Percentiles rank a stretch among this genome's conserved stretches.
Evolutionary conservation across 2,113 vertebrate genomes (phyloP).

Genomic region (Malaclemys terrapin): DNA sequence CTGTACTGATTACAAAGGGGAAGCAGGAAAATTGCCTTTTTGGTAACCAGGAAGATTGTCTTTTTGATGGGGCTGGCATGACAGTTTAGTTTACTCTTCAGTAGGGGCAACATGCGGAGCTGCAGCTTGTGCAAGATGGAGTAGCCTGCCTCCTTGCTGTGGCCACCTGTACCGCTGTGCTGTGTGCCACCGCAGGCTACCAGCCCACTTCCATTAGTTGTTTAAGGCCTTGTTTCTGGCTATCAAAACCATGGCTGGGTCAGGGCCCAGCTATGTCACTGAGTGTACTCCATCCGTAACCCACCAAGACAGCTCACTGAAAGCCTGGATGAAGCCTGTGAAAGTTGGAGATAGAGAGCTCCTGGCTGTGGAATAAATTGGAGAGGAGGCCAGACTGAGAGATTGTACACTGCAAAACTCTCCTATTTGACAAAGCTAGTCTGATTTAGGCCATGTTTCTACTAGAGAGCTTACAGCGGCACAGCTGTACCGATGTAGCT

Average conservation of each 20-base stretch:
- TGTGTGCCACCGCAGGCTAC: neutral
- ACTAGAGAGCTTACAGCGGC: too few species aligned
- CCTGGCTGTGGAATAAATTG: neutral
- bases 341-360: neutral
- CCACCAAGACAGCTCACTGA: accelerated
- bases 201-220: neutral
- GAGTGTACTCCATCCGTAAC: neutral
- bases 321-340: neutral
- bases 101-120: accelerated
- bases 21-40: neutral
- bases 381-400: neutral
- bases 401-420: neutral
- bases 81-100: neutral
- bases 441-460: too few species aligned
- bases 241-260: neutral
- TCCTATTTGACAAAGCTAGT: neutral
- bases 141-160: neutral
- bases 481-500: too few species aligned
- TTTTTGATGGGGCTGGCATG: neutral
- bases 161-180: neutral
- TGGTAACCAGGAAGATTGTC: neutral
- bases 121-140: accelerated
- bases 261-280: neutral
- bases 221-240: neutral
- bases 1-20: neutral